Percentiles rank a stretch among this genome's conserved stretches.
phyloP scores from a whole-genome alignment of 1,140 invertebrate genomes.

The Diploscapter pachys region DNA sequence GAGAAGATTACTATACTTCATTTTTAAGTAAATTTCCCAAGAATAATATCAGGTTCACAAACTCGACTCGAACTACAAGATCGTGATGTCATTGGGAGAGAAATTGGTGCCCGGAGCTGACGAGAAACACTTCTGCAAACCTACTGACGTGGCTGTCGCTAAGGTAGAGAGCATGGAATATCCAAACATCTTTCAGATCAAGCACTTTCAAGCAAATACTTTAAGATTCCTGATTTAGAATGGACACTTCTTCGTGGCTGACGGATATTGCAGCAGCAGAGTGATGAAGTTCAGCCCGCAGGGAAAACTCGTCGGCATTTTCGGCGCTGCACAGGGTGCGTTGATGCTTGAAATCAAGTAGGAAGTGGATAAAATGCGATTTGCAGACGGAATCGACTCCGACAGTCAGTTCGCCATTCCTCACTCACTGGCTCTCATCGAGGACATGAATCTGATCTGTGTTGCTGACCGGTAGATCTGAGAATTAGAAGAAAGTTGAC shows the following conservation, averaged over 20 bases:
- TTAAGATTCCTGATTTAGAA: not conserved
- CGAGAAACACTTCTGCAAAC: constrained; percentile 80
- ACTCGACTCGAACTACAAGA: constrained; percentile 70
- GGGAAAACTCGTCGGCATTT: constrained; percentile 66
- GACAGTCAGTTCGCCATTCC: constrained; percentile 68
- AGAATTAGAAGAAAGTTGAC: constrained; percentile 62
- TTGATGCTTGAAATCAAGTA: constrained; percentile 14
- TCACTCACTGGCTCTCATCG: constrained; percentile 79
- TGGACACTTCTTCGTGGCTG: constrained; percentile 87
- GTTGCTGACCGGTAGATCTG: constrained; percentile 75
- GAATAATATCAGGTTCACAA: constrained; percentile 61
- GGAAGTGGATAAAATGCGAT: not conserved
- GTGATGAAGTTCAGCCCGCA: constrained; percentile 77
- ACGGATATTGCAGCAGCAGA: constrained; percentile 83
- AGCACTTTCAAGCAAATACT: not conserved
- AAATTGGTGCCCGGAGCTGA: constrained; percentile 77
- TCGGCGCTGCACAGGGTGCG: constrained; percentile 46
- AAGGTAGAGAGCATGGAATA: constrained; percentile 59
- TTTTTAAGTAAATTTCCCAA: no score
- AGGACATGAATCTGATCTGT: constrained; percentile 78
- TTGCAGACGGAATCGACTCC: not conserved
- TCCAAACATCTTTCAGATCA: not conserved
- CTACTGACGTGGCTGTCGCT: constrained; percentile 82
- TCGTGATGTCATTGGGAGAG: constrained; percentile 75
- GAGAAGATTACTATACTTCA: no score